phyloP scores from a whole-genome alignment of 2,797 vertebrate genomes.

The Emys orbicularis region DNA sequence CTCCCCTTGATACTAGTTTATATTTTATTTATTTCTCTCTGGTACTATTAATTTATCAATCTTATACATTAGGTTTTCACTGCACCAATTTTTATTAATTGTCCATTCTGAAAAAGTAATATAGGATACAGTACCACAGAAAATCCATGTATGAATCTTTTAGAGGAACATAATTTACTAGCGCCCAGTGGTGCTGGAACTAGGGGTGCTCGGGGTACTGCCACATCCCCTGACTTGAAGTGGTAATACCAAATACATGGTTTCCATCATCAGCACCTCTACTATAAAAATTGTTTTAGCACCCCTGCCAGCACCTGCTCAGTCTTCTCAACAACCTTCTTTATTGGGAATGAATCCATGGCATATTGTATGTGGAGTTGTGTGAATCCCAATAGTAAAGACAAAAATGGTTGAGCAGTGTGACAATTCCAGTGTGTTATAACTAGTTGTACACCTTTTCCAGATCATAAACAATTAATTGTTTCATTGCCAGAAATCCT shows the following conservation, averaged over 20 bases:
- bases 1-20: neutral
- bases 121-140: neutral
- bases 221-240: too few species aligned
- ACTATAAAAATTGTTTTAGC: too few species aligned
- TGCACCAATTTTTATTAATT: constrained; percentile 28
- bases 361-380: neutral
- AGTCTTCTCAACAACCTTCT: constrained; percentile 2
- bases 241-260: too few species aligned
- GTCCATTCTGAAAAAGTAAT: neutral
- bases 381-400: constrained; percentile 25
- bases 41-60: constrained; percentile 24
- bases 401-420: constrained; percentile 55
- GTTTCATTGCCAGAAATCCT: constrained; percentile 70
- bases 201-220: too few species aligned
- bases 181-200: too few species aligned
- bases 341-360: neutral
- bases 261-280: too few species aligned
- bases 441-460: constrained; percentile 72
- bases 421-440: constrained; percentile 48
- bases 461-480: constrained; percentile 73
- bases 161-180: neutral
- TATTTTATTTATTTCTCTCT: neutral
- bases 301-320: neutral
- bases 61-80: constrained; percentile 28
- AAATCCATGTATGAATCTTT: constrained; percentile 1